Base-by-base conservation (phyloP, 2,888 invertebrate genomes). In the Xanthia togata region DNA sequence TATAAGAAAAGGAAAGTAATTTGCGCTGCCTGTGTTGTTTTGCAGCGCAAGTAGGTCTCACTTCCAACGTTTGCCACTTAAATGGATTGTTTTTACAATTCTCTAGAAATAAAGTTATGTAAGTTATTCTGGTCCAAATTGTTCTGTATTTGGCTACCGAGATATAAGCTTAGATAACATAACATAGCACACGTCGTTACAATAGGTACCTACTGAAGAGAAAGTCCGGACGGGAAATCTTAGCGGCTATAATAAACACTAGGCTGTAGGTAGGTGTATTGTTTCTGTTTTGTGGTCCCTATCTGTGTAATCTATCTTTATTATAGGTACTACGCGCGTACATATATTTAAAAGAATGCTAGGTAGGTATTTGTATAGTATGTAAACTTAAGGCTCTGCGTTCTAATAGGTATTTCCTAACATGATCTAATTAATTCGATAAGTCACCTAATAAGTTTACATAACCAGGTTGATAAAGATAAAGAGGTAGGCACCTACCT, bases 1-100 rank as follows among this genome's bases (percentile, higher is more conserved):
- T 72, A 79, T 55, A 59, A 70, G 73, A 86, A 85, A 86, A 77
- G 62, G 86, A 88, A 88, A 88, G 84, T 80, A 60, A 74, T 78
- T 67, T 70, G 65, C 68, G 55, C 53, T 41, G 70, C 35, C 60
- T 75, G 17, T 38, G 41, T 78, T 82, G 62, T 74, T 73, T 79
- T 75, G 75, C 73, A 59, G 75, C 69, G 83, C 79, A 76, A 85
- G 85, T 85, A 57, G 1, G 6, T 55, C 31, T 20, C 35, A 55
- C 47, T 59, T 20, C 38, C 62, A 65, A 65, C 60, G 63, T 69
- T 74, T 72, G 44, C 68, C 35, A 75, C 55, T 8, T 55, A 55
- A 60, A 81, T 81, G 53, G 31, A 67, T 67, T 55, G 41, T 82
- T 57, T 59, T 35, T 23, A 81, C 41, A 78, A 81, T 75, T 76